phyloP scores from a whole-genome alignment of 2,888 invertebrate genomes.

The Mycalesis mineus region DNA sequence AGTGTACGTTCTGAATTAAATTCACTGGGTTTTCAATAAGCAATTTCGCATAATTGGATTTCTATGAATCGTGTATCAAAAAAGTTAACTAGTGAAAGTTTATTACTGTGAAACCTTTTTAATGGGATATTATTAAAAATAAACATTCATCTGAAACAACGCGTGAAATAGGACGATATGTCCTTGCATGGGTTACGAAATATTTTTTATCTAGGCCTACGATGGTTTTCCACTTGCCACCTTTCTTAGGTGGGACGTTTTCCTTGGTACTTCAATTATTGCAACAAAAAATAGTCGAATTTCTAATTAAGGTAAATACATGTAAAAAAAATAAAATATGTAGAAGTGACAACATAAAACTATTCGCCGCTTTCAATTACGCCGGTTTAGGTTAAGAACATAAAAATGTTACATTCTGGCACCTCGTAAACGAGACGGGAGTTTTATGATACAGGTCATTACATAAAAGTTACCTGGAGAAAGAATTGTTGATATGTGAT shows the following conservation, averaged over 20 bases:
- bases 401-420: conserved; percentile 23
- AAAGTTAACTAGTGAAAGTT: not conserved
- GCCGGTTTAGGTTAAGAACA: conserved; percentile 9
- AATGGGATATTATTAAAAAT: too few relatives aligned
- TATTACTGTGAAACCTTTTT: not conserved
- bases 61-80: not conserved
- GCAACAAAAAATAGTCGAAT: too few relatives aligned
- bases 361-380: conserved; percentile 25
- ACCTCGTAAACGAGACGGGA: conserved; percentile 24
- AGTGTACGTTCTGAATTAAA: conserved; percentile 2
- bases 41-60: conserved; percentile 2
- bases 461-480: conserved; percentile 18
- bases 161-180: too few relatives aligned
- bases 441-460: conserved; percentile 23
- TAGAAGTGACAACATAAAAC: conserved; percentile 20
- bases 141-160: too few relatives aligned
- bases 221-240: too few relatives aligned
- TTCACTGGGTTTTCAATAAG: not conserved
- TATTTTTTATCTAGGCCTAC: too few relatives aligned
- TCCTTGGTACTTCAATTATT: too few relatives aligned
- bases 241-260: too few relatives aligned
- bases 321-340: conserved; percentile 13
- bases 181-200: too few relatives aligned
- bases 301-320: too few relatives aligned
- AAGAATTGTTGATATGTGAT: not conserved